These are phyloP conservation scores for Aselliscus stoliczkanus DNA, from an alignment of 2,797 vertebrate genomes.

Conservation along the genomic window DNA sequence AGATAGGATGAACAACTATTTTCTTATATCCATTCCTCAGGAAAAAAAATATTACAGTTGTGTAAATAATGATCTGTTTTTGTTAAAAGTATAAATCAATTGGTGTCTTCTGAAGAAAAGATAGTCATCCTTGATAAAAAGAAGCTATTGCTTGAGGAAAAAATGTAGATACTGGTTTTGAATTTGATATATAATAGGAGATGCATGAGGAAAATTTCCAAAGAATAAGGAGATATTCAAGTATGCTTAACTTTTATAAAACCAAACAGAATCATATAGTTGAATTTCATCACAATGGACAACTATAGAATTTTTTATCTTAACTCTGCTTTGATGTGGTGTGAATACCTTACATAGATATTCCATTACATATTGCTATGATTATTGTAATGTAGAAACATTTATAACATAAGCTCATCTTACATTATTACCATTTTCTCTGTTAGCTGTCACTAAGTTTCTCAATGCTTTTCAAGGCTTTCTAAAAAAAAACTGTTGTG, in stretches of 20 bases:
- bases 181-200: not conserved
- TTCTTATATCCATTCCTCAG: not conserved
- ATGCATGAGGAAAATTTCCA: not conserved
- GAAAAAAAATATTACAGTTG: too few relatives aligned
- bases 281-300: not conserved
- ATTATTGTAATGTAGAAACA: not conserved
- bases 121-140: not conserved
- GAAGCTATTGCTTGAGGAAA: not conserved
- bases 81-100: not conserved
- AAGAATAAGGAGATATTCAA: not conserved
- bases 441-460: not conserved
- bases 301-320: not conserved
- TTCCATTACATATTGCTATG: not conserved
- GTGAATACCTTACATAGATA: not conserved
- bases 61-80: not conserved
- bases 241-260: not conserved
- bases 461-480: not conserved
- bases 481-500: not conserved
- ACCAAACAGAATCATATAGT: not conserved
- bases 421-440: not conserved
- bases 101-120: not conserved
- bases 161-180: not conserved
- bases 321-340: not conserved
- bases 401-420: not conserved
- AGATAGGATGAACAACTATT: not conserved